These are phyloP conservation scores for Euphydryas editha DNA, from an alignment of 2,888 invertebrate genomes.

Conservation along the genomic window DNA sequence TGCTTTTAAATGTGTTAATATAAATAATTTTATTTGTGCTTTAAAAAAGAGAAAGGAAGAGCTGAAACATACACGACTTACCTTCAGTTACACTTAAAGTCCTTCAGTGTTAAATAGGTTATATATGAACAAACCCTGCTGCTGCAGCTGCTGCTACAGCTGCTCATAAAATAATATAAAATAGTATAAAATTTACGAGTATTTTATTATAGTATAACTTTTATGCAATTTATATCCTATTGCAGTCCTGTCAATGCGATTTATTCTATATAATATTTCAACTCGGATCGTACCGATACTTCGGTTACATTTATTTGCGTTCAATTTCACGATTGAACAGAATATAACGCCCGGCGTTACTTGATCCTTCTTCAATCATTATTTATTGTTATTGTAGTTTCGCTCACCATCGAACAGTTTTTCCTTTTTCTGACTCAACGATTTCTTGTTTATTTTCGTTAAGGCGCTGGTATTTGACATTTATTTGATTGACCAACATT, in stretches of 20 bases:
- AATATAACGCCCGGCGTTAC: slow-evolving; percentile 14
- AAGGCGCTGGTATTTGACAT: slow-evolving; percentile 51
- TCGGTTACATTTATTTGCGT: slow-evolving; percentile 17
- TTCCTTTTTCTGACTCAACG: slow-evolving; percentile 29
- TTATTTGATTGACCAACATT: slow-evolving; percentile 51
- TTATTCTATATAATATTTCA: slow-evolving; percentile 4
- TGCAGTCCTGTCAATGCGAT: neutral
- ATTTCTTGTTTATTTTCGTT: slow-evolving; percentile 37
- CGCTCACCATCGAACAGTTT: slow-evolving; percentile 44
- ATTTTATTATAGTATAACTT: slow-evolving; percentile 3
- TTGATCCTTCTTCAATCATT: slow-evolving; percentile 55
- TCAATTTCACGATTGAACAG: slow-evolving; percentile 33
- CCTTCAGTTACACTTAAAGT: too few species aligned
- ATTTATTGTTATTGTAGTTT: slow-evolving; percentile 73
- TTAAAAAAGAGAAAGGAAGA: too few species aligned
- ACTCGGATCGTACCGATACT: neutral
- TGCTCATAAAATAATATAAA: neutral
- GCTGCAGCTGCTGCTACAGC: too few species aligned
- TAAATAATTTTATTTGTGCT: too few species aligned
- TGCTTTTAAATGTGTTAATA: too few species aligned
- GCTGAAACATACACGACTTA: too few species aligned
- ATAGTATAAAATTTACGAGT: neutral
- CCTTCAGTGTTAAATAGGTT: too few species aligned
- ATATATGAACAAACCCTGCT: too few species aligned
- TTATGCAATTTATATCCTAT: neutral